Base-by-base conservation (phyloP, 2,888 invertebrate genomes). In the Stenotaenia linearis region DNA sequence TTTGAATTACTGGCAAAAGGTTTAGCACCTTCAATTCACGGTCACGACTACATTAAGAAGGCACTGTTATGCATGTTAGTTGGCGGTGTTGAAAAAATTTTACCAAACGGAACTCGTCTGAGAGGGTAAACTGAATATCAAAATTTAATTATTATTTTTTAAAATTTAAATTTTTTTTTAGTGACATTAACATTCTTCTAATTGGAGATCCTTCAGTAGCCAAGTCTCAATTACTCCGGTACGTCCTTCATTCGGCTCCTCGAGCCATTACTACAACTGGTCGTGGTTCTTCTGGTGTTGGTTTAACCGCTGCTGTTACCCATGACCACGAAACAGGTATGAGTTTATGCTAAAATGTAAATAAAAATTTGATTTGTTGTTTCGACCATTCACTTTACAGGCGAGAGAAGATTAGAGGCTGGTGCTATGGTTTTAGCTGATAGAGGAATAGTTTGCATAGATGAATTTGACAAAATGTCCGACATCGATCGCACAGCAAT, bases 391-490 rank as follows among this genome's bases (percentile, higher is more conserved):
- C n/a, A n/a, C n/a, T n/a, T n/a, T n/a, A n/a, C n/a, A 86, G 88
- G 88, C 61, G 88, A 88, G 79, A 84, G 88, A 23, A 90, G 96
- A 45, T 86, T 98, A 80, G 98, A 98, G 87, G 99, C 98, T 0
- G 99, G 99, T 82, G 99, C 99, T 79, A 99, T 99, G 99, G 99
- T 99, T n/a, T 87, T 99, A 45, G 99, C 98, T 0, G 99, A 99
- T 88, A 90, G 98, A 80, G 98, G 98, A 30, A 94, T 98, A 76
- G 98, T 99, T 75, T 99, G 98, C 86, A 91, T 91, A 83, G 97
- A 99, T 87, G 99, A 99, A 88, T 99, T 99, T 87, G 99, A 99
- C 88, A 96, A 97, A 89, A 99, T 99, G 98, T 96, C 97, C 0
- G 99, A 99, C 87, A 93, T 98, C 81, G 99, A 99, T 88, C 91